These are phyloP conservation scores for Toxotes chatareus DNA, from an alignment of 2,113 vertebrate species.

Conservation along the genomic window DNA sequence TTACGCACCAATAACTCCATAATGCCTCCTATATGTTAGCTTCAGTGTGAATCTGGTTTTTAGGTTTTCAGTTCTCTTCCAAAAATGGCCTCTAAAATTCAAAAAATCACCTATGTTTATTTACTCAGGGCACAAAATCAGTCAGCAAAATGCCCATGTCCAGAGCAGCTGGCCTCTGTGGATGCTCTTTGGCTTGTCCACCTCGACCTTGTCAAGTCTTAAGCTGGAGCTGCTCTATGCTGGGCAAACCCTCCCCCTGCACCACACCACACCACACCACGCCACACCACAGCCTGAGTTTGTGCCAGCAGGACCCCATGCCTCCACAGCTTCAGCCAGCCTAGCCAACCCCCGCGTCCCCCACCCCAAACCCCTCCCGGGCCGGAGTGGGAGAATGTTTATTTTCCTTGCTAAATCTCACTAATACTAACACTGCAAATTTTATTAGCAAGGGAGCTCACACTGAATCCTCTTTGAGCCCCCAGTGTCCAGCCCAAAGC, in stretches of 20 bases:
- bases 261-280: slow-evolving; percentile 33
- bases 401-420: slow-evolving; percentile 77
- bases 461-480: slow-evolving; percentile 60
- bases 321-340: slow-evolving; percentile 45
- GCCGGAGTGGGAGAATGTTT: slow-evolving; percentile 66
- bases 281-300: slow-evolving; percentile 37
- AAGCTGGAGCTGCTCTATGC: slow-evolving; percentile 13
- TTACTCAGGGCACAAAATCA: neutral
- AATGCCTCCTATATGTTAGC: too few relatives aligned
- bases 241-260: neutral
- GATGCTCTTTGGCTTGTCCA: slow-evolving; percentile 29
- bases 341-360: neutral
- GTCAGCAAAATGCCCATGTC: neutral
- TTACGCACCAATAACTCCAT: neutral
- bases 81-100: neutral
- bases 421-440: slow-evolving; percentile 77
- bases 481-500: slow-evolving; percentile 66
- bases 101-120: neutral
- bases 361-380: too few relatives aligned
- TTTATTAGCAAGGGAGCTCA: slow-evolving; percentile 71
- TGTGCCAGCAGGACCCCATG: slow-evolving; percentile 49
- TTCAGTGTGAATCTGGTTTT: too few relatives aligned
- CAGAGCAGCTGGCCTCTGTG: neutral
- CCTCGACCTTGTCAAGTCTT: slow-evolving; percentile 45
- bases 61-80: too few relatives aligned